phyloP scores from a whole-genome alignment of 2,888 invertebrate genomes.

The Caenorhabditis sp. region DNA sequence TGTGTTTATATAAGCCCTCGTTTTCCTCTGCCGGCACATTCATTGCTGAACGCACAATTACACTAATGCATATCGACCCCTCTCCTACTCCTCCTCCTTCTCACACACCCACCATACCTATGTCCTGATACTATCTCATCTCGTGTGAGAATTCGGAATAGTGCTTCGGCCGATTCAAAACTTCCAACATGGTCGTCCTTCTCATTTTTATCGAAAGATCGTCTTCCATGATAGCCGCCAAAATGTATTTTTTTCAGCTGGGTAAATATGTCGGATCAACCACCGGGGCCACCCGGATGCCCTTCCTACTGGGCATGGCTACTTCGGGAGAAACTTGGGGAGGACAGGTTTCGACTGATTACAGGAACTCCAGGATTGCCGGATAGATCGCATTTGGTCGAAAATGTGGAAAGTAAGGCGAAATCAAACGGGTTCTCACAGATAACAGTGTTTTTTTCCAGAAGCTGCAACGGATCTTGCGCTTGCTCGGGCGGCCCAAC shows the following conservation, averaged over 20 bases:
- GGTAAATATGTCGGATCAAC: slow-evolving; percentile 47
- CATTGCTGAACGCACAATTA: slow-evolving; percentile 57
- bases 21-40: slow-evolving; percentile 6
- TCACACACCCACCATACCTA: not conserved
- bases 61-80: slow-evolving; percentile 59
- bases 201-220: not conserved
- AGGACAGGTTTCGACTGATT: slow-evolving; percentile 25
- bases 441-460: slow-evolving; percentile 5
- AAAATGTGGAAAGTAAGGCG: slow-evolving; percentile 36
- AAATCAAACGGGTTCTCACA: not conserved
- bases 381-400: slow-evolving; percentile 4
- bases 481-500: not conserved
- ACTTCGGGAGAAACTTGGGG: not conserved
- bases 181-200: not conserved
- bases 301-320: slow-evolving; percentile 50
- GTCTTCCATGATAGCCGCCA: not conserved
- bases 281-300: slow-evolving; percentile 17
- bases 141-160: not conserved
- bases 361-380: slow-evolving; percentile 31
- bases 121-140: not conserved
- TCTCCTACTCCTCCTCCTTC: too few species aligned
- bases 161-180: not conserved
- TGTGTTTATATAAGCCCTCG: slow-evolving; percentile 20
- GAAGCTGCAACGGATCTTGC: slow-evolving; percentile 13
- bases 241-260: slow-evolving; percentile 27